Base-by-base conservation (phyloP, 2,888 invertebrate genomes). In the Acronicta leporina region DNA sequence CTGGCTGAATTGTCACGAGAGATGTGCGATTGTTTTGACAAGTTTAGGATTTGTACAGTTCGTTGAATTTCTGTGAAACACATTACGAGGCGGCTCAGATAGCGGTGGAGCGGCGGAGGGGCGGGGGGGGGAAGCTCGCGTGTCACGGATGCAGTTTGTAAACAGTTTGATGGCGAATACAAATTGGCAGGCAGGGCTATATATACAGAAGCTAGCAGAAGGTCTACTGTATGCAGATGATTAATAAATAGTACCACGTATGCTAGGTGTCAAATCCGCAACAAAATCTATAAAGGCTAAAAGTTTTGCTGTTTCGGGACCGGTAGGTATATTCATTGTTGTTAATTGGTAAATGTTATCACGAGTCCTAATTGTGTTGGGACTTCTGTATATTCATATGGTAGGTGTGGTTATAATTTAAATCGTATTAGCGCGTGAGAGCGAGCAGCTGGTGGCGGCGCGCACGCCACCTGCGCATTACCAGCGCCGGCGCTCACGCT, bases 371-470 rank as follows among this genome's bases (percentile, higher is more conserved):
- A 5, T 9, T 15, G 5, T n/a, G 11, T 8, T 15, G 11, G 7
- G 25, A 27, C 50, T 69, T 56, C 52, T 65, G 62, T 20, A 15
- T 42, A 33, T 9, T 10, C 42, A 35, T 9, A 10, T 16, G n/a
- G 35, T 44, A 11, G 45, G 20, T 49, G 41, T 42, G 35, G 53
- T 48, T 54, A 35, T 62, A 59, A 75, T 73, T 52, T 64, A 60
- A 72, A 73, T 67, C 63, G 59, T 62, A 62, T 71, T 60, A 71
- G 49, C 50, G 58, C 47, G 75, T 73, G 73, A 50, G 73, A 73
- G 52, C 67, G 42, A 11, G 4, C 73, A 74, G 66, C 52, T 62
- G 66, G n/a, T n/a, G 43, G 40, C 35, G 41, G 4, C 57, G 42
- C 33, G 54, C 68, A 71, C 73, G 71, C 71, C 51, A 68, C 30